Evolutionary conservation across 2,888 invertebrate genomes (phyloP).

Genomic region (Antheraea assamensis): DNA sequence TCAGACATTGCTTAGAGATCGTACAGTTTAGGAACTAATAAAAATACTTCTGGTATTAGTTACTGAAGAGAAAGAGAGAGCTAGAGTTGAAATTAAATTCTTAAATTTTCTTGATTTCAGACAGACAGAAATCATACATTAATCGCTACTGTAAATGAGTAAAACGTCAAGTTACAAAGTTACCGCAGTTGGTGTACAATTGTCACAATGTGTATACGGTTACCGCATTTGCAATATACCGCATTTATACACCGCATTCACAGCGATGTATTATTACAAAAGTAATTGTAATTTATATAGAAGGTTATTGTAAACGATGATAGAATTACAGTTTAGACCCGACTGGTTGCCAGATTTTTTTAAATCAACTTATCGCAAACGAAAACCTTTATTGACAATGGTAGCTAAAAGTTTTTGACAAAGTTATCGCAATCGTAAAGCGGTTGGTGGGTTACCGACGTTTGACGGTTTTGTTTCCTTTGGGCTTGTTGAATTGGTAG

Average conservation of each 20-base stretch:
- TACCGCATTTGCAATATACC: conserved; percentile 21
- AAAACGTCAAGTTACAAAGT: conserved; percentile 8
- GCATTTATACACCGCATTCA: no score
- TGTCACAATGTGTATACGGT: conserved; percentile 16
- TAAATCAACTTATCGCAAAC: no score
- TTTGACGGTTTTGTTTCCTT: conserved; percentile 53
- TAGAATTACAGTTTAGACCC: background rate
- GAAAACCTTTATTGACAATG: background rate
- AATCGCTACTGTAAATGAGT: background rate
- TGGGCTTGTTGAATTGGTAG: conserved; percentile 90
- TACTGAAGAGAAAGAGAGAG: background rate
- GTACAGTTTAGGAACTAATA: conserved; percentile 17
- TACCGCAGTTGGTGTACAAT: background rate
- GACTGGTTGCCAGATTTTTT: no score
- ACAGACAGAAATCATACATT: background rate
- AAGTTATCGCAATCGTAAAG: background rate
- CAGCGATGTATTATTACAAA: background rate
- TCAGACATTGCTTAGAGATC: conserved; percentile 27
- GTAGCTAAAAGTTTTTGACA: background rate
- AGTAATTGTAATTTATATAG: background rate
- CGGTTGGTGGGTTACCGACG: conserved; percentile 55
- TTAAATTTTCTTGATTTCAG: background rate
- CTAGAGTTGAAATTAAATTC: background rate
- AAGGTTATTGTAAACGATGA: background rate
- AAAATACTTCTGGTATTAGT: conserved; percentile 18